Base-by-base conservation (phyloP, 2,888 invertebrate species). In the Stictocephala bisonia region DNA sequence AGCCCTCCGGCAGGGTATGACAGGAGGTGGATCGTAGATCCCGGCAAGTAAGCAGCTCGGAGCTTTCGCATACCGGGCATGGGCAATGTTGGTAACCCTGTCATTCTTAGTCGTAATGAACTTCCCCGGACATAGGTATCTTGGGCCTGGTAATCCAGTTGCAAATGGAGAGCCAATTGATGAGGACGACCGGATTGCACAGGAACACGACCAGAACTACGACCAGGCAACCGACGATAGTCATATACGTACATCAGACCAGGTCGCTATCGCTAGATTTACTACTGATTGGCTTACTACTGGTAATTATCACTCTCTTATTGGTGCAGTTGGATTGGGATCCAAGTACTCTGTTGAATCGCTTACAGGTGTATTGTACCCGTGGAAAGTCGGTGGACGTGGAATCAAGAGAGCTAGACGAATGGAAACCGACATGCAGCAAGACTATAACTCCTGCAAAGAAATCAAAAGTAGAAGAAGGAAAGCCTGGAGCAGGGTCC, bases 141-240 rank as follows among this genome's bases (percentile, higher is more conserved):
- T 73, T 1, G 68, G 68, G 7, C 68, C 53, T 3, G n/a, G n/a
- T n/a, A n/a, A n/a, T n/a, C n/a, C n/a, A 29, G 15, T 68, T 7
- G 3, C 51, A 15, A 56, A 67, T 53, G 56, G 40, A 27, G 20
- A 18, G n/a, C 73, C 68, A 35, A 58, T 73, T 35, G 73, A 73
- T 27, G 24, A 40, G 9, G 73, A 68, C 26, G 67, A 73, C 15
- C 9, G 18, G 24, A 73, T 73, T 11, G 73, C 73, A 20, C 20
- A 22, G 44, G n/a, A 31, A 31, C 69, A 69, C 26, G 53, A 69
- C 35, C 2, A 24, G 15, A 3, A 13, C 0, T 53, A 69, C 51
- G 15, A 53, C n/a, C 2, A 29, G 15, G 56, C 56, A 7, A 11
- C 9, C 6, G 22, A 0, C 4, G 9, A 18, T 31, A 26, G 7